phyloP scores from a whole-genome alignment of 2,113 vertebrate genomes.

The Paramormyrops kingsleyae region DNA sequence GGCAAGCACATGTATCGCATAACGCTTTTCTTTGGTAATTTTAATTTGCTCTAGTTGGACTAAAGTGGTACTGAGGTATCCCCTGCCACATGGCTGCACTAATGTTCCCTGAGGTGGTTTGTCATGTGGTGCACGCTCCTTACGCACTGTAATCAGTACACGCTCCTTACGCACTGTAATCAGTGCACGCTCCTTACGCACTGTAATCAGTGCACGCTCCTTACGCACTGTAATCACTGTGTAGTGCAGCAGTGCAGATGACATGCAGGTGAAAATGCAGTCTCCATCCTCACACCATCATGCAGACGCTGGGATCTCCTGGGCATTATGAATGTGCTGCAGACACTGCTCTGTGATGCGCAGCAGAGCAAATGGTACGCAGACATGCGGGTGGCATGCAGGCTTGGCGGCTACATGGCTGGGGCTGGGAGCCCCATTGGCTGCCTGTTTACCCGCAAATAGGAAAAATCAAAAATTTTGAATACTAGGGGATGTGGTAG shows the following conservation, averaged over 20 bases:
- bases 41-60: background rate
- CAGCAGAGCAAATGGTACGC: background rate
- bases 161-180: too few species aligned
- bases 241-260: background rate
- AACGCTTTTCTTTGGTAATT: background rate
- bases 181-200: too few species aligned
- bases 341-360: background rate
- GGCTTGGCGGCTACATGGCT: background rate
- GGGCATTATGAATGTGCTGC: background rate
- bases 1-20: background rate
- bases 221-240: too few species aligned
- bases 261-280: background rate
- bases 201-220: too few species aligned
- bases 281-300: background rate
- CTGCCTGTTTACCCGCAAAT: background rate
- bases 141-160: too few species aligned
- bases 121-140: too few species aligned
- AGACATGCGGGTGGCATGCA: background rate
- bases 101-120: too few species aligned
- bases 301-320: background rate
- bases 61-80: too few species aligned
- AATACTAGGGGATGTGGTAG: background rate
- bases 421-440: background rate
- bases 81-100: too few species aligned
- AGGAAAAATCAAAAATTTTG: background rate